Conservation (phyloP, 2,888 invertebrate species). For the Trichacis sp. region DNA sequence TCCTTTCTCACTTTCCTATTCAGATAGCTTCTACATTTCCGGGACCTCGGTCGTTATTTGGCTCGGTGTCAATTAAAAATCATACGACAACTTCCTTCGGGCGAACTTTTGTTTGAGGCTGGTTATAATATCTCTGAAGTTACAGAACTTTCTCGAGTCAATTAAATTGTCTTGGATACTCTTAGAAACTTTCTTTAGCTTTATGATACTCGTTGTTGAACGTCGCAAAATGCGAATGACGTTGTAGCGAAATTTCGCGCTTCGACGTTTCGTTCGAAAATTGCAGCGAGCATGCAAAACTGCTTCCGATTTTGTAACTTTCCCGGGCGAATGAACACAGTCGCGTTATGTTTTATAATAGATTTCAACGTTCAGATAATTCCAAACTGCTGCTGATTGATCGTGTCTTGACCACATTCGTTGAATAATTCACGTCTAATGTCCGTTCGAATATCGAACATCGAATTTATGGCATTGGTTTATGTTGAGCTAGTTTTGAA, state of each 20-base stretch:
- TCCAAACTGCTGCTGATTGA: constrained; percentile 3
- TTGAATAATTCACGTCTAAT: constrained; percentile 40
- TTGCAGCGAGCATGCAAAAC: no score
- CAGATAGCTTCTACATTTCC: not conserved
- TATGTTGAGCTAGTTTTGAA: constrained; percentile 26
- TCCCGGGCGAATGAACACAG: not conserved
- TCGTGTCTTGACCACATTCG: constrained; percentile 33
- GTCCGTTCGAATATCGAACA: constrained; percentile 38
- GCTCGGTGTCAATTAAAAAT: no score
- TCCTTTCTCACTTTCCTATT: not conserved
- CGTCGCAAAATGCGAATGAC: no score
- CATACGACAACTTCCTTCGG: no score
- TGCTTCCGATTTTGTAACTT: not conserved
- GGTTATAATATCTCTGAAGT: no score
- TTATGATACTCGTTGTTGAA: no score
- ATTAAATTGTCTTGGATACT: no score
- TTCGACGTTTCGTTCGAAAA: no score
- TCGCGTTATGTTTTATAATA: not conserved
- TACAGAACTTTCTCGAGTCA: no score
- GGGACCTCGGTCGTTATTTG: not conserved
- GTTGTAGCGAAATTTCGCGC: no score
- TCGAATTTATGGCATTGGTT: constrained; percentile 36
- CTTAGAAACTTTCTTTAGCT: no score
- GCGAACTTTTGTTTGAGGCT: no score
- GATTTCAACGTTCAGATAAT: not conserved